Evolutionary conservation across 2,888 invertebrate species (phyloP).

Genomic region (Limnephilus rhombicus): DNA sequence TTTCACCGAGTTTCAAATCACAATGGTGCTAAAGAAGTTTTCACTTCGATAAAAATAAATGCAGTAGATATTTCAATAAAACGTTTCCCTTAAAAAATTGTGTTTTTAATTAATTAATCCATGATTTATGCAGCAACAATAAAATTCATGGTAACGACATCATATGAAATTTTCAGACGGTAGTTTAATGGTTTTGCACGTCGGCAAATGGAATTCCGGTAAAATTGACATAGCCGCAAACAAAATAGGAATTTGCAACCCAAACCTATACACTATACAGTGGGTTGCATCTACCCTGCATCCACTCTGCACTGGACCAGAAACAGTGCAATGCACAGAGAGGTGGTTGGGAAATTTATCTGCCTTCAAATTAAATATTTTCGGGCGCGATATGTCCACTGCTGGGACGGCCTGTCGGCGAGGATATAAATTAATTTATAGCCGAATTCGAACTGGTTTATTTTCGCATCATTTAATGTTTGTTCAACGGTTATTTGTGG

Average conservation of each 20-base stretch:
- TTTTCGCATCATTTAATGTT: neutral
- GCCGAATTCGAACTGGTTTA: neutral
- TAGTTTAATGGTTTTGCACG: neutral
- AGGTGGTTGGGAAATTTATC: conserved; percentile 55
- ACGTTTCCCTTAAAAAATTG: neutral
- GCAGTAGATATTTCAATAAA: too few relatives aligned
- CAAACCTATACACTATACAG: neutral
- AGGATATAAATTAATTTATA: conserved; percentile 44
- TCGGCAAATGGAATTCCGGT: conserved; percentile 43
- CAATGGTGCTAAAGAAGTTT: too few relatives aligned
- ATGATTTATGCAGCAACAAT: neutral
- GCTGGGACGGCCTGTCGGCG: conserved; percentile 15
- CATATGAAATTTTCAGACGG: neutral
- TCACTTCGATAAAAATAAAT: too few relatives aligned
- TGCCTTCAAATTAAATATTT: conserved; percentile 62
- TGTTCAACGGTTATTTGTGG: neutral
- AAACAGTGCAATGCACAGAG: neutral
- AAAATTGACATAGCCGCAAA: conserved; percentile 58
- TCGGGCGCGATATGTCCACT: conserved; percentile 43
- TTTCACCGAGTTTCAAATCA: too few relatives aligned
- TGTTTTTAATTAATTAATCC: neutral
- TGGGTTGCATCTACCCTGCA: neutral
- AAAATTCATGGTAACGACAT: neutral
- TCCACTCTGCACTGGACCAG: neutral
- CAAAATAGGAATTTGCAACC: conserved; percentile 43